phyloP scores from a whole-genome alignment of 2,888 invertebrate genomes.

The Tiphia femorata region DNA sequence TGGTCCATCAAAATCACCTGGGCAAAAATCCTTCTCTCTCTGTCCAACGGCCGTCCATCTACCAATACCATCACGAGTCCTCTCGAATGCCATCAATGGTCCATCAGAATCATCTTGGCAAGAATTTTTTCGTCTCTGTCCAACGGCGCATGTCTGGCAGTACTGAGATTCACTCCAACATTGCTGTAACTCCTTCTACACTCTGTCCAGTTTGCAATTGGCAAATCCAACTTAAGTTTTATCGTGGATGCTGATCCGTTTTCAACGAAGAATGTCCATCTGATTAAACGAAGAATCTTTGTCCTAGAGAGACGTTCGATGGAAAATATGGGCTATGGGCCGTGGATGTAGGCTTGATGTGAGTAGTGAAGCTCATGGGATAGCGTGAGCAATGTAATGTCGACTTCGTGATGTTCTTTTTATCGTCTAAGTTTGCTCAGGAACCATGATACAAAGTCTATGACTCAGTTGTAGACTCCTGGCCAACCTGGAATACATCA shows the following conservation, averaged over 20 bases:
- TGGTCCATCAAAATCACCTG: too few species aligned
- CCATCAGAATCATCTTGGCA: conserved; percentile 85
- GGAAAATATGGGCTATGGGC: too few species aligned
- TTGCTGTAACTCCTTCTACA: conserved; percentile 72
- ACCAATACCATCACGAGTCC: conserved; percentile 38
- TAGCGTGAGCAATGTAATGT: conserved; percentile 81
- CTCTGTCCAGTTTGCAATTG: conserved; percentile 68
- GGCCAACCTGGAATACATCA: too few species aligned
- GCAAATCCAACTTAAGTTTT: conserved; percentile 72
- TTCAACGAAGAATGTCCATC: too few species aligned
- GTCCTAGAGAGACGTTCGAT: conserved; percentile 55
- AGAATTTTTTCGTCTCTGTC: conserved; percentile 77
- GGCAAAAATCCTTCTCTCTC: too few species aligned
- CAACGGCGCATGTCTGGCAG: conserved; percentile 80
- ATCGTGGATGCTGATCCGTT: conserved; percentile 70
- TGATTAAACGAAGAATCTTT: conserved; percentile 71
- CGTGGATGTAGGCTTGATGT: conserved; percentile 75
- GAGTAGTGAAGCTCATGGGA: conserved; percentile 73
- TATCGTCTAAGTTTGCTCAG: too few species aligned
- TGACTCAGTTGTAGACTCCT: too few species aligned
- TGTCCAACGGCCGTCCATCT: conserved; percentile 72
- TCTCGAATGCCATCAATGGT: conserved; percentile 75
- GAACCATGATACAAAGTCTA: too few species aligned
- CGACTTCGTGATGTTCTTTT: too few species aligned
- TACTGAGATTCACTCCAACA: conserved; percentile 68